Percentiles rank a stretch among this genome's conserved stretches.
These are phyloP conservation scores for Emydocephalus ijimae DNA, from an alignment of 2,113 vertebrate species.

Conservation along the genomic window DNA sequence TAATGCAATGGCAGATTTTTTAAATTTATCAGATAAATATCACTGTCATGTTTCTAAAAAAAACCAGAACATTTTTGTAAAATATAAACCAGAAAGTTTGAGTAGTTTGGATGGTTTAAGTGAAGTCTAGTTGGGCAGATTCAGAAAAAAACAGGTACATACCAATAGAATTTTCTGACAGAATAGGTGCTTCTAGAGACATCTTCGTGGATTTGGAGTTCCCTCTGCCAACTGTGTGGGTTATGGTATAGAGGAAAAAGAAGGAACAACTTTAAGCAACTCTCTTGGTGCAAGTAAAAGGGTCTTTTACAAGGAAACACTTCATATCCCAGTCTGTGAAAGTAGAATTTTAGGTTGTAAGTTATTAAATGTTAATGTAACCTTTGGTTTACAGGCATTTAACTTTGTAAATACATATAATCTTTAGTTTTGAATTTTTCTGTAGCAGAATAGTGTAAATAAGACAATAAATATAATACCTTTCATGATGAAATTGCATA, in stretches of 20 bases:
- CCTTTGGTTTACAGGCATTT: neutral
- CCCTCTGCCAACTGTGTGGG: neutral
- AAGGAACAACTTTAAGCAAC: neutral
- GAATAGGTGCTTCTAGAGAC: neutral
- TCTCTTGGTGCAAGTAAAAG: neutral
- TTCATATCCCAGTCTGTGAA: neutral
- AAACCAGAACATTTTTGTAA: neutral
- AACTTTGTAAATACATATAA: neutral
- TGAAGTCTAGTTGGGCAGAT: neutral
- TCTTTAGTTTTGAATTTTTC: neutral
- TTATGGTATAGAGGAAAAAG: neutral
- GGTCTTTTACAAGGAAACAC: neutral
- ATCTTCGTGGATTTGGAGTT: neutral
- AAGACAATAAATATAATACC: conserved; percentile 22
- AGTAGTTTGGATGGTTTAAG: neutral
- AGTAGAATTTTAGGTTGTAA: neutral
- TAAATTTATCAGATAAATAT: neutral
- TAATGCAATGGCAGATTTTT: neutral
- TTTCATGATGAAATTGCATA: conserved; percentile 10
- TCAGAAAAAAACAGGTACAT: neutral
- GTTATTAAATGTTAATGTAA: neutral
- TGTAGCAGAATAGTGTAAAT: conserved; percentile 5
- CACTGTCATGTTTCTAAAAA: neutral
- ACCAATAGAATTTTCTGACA: neutral
- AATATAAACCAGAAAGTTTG: neutral